Base-by-base conservation (phyloP, 2,888 invertebrate genomes). In the Xestia sexstrigata region DNA sequence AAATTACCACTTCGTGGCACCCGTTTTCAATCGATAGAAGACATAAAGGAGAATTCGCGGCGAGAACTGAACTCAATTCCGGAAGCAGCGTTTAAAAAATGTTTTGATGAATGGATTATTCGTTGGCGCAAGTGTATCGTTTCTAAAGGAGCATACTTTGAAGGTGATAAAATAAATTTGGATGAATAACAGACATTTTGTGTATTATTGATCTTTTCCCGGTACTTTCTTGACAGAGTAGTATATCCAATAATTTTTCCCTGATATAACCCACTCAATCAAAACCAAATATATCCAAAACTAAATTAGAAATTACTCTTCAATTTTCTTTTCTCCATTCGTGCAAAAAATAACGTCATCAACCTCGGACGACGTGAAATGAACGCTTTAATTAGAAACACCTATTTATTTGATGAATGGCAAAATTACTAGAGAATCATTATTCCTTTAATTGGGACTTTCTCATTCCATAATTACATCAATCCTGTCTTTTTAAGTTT, bases 311-410 rank as follows among this genome's bases (percentile, higher is more conserved):
- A 76, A 78, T 79, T 77, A 47, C 30, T 65, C 47, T 55, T 62
- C 35, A 47, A 70, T 70, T 52, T 66, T 65, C 30, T 69, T 68
- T 76, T 70, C 65, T 49, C 26, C 42, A 5, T 78, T 76, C 49
- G 2, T 58, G 58, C 55, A 39, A 8, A 63, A 80, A 75, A 76
- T 78, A 62, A 71, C 5, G 58, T 70, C 49, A 69, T 76, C 74
- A 80, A 35, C 73, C 39, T 69, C 17, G 9, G 66, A 20, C 65
- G 35, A 30, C 52, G 47, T 73, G 39, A 55, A 67, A 77, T 79
- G 45, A 79, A 79, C 70, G 26, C 39, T 69, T 84, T 79, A 84
- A 82, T 84, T 79, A 80, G 63, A 63, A 83, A 84, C 62, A 85
- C 62, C 62, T 71, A 71, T 84, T 78, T 71, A 76, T 76, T 66